phyloP scores from a whole-genome alignment of 2,888 invertebrate species.

The Melanophora roralis region DNA sequence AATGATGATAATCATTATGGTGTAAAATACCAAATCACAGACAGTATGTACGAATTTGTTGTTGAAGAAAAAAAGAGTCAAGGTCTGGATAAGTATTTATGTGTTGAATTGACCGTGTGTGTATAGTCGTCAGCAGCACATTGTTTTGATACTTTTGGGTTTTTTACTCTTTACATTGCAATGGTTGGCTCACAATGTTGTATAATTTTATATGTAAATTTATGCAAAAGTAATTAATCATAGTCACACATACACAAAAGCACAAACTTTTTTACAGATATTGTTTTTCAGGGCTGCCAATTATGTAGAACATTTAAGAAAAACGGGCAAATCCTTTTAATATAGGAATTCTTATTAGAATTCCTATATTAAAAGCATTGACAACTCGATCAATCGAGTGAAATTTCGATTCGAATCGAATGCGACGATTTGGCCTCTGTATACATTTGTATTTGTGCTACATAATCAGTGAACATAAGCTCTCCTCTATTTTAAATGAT shows the following conservation, averaged over 20 bases:
- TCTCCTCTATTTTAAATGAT: too few species aligned
- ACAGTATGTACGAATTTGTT: conserved; percentile 48
- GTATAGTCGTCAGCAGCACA: conserved; percentile 54
- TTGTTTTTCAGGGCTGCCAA: too few species aligned
- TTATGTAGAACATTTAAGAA: too few species aligned
- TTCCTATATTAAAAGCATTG: too few species aligned
- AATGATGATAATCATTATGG: conserved; percentile 49
- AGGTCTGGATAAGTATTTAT: neutral
- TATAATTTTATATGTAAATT: conserved; percentile 62
- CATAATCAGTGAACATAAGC: too few species aligned
- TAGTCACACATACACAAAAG: conserved; percentile 60
- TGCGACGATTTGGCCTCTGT: too few species aligned
- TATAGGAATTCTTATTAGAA: too few species aligned
- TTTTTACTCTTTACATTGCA: conserved; percentile 49
- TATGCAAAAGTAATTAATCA: conserved; percentile 67
- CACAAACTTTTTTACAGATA: neutral
- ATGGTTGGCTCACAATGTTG: conserved; percentile 34
- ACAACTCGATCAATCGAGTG: too few species aligned
- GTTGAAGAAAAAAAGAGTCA: conserved; percentile 20
- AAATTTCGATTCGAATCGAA: too few species aligned
- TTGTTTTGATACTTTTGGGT: conserved; percentile 54
- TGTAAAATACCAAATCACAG: conserved; percentile 52
- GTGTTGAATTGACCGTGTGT: neutral
- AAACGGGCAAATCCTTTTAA: too few species aligned
- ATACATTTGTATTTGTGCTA: too few species aligned